phyloP scores from a whole-genome alignment of 2,797 vertebrate species.

The Chelon labrosus region DNA sequence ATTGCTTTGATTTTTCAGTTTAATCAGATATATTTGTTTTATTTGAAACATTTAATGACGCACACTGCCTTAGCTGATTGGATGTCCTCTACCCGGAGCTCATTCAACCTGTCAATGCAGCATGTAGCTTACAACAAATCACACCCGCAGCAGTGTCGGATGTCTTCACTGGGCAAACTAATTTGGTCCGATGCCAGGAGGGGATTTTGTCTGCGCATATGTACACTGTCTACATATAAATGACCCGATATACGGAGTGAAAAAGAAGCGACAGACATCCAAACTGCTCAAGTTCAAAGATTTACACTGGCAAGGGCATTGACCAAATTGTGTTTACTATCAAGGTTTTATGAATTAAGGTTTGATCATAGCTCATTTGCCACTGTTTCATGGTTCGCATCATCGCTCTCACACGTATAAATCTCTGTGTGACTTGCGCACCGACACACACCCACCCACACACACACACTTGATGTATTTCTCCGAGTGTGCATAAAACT shows the following conservation, averaged over 20 bases:
- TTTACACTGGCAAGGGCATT: conserved; percentile 56
- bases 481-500: conserved; percentile 59
- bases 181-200: conserved; percentile 39
- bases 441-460: conserved; percentile 60
- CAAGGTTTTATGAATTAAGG: conserved; percentile 56
- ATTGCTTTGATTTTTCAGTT: conserved; percentile 60
- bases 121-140: conserved; percentile 64
- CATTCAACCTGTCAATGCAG: conserved; percentile 66
- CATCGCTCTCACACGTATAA: conserved; percentile 43
- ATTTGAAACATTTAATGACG: conserved; percentile 77
- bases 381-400: conserved; percentile 44
- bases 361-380: conserved; percentile 41
- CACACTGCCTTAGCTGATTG: conserved; percentile 89
- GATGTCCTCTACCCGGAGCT: conserved; percentile 55
- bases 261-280: conserved; percentile 26
- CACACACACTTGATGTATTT: conserved; percentile 57
- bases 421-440: conserved; percentile 54
- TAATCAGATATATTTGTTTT: conserved; percentile 82
- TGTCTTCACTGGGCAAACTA: conserved; percentile 36
- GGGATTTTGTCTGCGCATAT: conserved; percentile 30
- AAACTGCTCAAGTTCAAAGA: conserved; percentile 43
- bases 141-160: conserved; percentile 37
- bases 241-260: conserved; percentile 30
- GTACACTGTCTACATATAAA: conserved; percentile 34
- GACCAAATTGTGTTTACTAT: conserved; percentile 62